These are phyloP conservation scores for Cyprinodon variegatus DNA, from an alignment of 2,113 vertebrate genomes.

Conservation along the genomic window DNA sequence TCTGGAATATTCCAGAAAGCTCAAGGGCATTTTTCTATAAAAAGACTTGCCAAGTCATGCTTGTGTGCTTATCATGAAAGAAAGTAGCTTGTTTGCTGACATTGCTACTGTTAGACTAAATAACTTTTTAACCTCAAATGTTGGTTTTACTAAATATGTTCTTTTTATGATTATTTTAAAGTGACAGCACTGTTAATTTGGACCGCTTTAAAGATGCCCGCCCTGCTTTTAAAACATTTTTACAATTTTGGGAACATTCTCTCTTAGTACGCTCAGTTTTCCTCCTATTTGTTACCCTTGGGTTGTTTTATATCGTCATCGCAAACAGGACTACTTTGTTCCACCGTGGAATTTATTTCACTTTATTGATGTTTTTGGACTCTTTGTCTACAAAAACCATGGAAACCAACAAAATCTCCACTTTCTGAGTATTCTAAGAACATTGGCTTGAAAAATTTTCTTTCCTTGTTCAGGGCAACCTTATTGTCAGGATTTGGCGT, in stretches of 20 bases:
- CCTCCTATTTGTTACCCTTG: conserved; percentile 16
- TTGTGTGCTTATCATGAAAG: conserved; percentile 6
- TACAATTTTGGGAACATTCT: conserved; percentile 13
- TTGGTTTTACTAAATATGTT: conserved; percentile 20
- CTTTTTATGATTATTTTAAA: conserved; percentile 47
- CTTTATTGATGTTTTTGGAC: not conserved
- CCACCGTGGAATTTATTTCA: conserved; percentile 21
- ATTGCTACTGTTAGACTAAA: conserved; percentile 8
- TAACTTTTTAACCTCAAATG: conserved; percentile 23
- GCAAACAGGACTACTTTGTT: conserved; percentile 54
- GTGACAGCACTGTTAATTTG: conserved; percentile 46
- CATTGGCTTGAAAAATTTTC: not conserved
- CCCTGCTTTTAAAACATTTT: conserved; percentile 36
- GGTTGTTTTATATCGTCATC: conserved; percentile 13
- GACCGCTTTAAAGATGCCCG: conserved; percentile 50
- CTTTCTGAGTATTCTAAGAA: too few relatives aligned
- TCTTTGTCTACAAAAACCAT: not conserved
- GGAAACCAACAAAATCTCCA: not conserved
- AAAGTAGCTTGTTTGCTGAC: not conserved
- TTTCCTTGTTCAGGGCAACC: not conserved
- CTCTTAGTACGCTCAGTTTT: not conserved
- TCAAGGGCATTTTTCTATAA: conserved; percentile 13
- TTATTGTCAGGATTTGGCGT: not conserved
- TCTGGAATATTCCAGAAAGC: conserved; percentile 64
- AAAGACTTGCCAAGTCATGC: conserved; percentile 23